Evolutionary conservation across 2,888 invertebrate species (phyloP).

Genomic region (Conchocele bisecta): DNA sequence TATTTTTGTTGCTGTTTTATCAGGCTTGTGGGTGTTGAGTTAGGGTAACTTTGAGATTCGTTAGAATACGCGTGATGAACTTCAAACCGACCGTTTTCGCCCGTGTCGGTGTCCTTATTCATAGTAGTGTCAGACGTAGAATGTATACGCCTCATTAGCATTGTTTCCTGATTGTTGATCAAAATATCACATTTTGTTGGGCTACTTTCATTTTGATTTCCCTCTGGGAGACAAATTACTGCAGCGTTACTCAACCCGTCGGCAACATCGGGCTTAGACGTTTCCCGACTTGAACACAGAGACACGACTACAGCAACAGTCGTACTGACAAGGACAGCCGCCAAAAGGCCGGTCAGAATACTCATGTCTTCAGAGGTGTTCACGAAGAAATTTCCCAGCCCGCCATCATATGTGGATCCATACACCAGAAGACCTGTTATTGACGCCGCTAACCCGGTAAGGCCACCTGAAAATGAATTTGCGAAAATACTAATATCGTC

Average conservation of each 20-base stretch:
- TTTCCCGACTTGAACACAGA: slow-evolving; percentile 61
- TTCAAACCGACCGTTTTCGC: background rate
- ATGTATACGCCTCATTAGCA: background rate
- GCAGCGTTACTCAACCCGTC: too few species aligned
- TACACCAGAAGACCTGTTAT: slow-evolving; percentile 62
- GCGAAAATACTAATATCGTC: background rate
- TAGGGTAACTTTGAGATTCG: too few species aligned
- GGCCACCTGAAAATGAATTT: slow-evolving; percentile 57
- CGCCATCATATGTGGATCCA: slow-evolving; percentile 69
- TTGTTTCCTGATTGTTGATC: too few species aligned
- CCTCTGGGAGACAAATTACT: too few species aligned
- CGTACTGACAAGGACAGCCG: too few species aligned
- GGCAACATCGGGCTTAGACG: too few species aligned
- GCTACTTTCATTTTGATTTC: too few species aligned
- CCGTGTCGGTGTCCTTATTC: background rate
- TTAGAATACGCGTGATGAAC: too few species aligned
- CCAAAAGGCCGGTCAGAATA: slow-evolving; percentile 67
- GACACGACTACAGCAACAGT: slow-evolving; percentile 68
- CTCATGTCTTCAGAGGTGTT: slow-evolving; percentile 72
- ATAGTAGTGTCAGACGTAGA: too few species aligned
- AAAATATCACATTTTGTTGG: too few species aligned
- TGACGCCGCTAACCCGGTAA: slow-evolving; percentile 62
- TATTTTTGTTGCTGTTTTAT: background rate
- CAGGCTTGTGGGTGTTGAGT: too few species aligned
- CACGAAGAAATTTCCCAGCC: slow-evolving; percentile 67